These are phyloP conservation scores for Napeogenes inachia DNA, from an alignment of 2,888 invertebrate species.

Conservation along the genomic window DNA sequence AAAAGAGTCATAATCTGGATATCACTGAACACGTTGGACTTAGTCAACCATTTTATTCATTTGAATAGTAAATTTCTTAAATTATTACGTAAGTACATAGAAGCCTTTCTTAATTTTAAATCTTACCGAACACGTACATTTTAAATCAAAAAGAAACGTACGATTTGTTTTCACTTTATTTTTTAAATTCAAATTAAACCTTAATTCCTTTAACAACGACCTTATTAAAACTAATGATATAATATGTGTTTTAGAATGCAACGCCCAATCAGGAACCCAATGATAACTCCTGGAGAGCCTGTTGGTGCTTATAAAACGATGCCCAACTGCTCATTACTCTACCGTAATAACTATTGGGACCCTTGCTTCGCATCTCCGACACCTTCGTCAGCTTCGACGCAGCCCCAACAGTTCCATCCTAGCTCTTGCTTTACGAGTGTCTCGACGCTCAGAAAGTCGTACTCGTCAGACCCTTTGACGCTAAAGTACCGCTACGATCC, in stretches of 20 bases:
- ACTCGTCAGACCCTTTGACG: slow-evolving; percentile 30
- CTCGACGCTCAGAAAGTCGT: slow-evolving; percentile 39
- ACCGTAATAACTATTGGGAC: slow-evolving; percentile 23
- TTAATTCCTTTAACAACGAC: neutral
- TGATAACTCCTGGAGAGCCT: slow-evolving; percentile 27
- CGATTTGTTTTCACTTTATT: too few relatives aligned
- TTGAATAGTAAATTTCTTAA: too few relatives aligned
- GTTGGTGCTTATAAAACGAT: slow-evolving; percentile 5
- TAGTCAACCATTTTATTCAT: too few relatives aligned
- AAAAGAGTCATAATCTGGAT: too few relatives aligned
- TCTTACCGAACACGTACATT: too few relatives aligned
- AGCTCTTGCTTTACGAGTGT: slow-evolving; percentile 53
- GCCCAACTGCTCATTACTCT: slow-evolving; percentile 10
- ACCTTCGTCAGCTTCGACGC: neutral
- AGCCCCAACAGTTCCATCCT: slow-evolving; percentile 35
- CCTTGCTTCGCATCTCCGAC: slow-evolving; percentile 33
- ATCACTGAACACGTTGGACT: too few relatives aligned
- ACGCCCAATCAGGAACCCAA: slow-evolving; percentile 44
- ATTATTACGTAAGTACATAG: too few relatives aligned
- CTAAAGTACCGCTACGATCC: slow-evolving; percentile 32
- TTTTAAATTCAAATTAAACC: too few relatives aligned
- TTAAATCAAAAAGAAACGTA: too few relatives aligned
- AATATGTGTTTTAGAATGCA: slow-evolving; percentile 51
- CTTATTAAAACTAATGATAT: neutral
- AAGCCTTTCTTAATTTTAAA: too few relatives aligned